Evolutionary conservation across 2,113 vertebrate genomes (phyloP).

Genomic region (Cepphus grylle): DNA sequence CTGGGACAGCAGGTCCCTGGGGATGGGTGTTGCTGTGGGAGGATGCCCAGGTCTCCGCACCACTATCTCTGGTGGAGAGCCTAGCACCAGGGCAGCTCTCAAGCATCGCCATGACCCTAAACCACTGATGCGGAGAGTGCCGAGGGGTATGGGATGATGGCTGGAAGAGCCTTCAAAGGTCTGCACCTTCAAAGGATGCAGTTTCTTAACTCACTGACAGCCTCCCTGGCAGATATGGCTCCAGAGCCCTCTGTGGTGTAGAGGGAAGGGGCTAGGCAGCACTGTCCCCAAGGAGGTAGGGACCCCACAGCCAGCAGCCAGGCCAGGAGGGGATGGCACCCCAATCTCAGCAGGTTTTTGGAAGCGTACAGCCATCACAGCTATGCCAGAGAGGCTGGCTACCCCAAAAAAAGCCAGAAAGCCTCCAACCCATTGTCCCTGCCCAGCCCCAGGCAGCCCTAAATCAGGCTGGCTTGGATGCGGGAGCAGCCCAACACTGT

Average conservation of each 20-base stretch:
- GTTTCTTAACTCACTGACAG: neutral
- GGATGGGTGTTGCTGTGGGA: neutral
- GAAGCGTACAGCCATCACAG: too few species aligned
- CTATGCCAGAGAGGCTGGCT: neutral
- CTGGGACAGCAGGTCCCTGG: neutral
- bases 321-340: neutral
- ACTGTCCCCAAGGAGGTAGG: neutral
- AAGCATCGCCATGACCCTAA: neutral
- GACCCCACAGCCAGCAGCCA: neutral
- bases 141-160: too few species aligned
- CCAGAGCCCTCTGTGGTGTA: neutral
- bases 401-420: neutral
- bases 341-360: neutral
- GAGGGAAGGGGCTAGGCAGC: neutral
- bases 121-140: neutral
- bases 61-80: neutral
- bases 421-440: fast-evolving
- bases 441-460: neutral
- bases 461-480: too few species aligned
- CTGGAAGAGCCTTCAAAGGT: neutral
- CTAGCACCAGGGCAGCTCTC: neutral
- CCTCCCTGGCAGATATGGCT: neutral
- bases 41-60: too few species aligned
- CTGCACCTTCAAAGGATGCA: neutral
- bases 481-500: fast-evolving